These are phyloP conservation scores for Trissonchulus latispiculum DNA, from an alignment of 2,888 invertebrate genomes.

Conservation along the genomic window DNA sequence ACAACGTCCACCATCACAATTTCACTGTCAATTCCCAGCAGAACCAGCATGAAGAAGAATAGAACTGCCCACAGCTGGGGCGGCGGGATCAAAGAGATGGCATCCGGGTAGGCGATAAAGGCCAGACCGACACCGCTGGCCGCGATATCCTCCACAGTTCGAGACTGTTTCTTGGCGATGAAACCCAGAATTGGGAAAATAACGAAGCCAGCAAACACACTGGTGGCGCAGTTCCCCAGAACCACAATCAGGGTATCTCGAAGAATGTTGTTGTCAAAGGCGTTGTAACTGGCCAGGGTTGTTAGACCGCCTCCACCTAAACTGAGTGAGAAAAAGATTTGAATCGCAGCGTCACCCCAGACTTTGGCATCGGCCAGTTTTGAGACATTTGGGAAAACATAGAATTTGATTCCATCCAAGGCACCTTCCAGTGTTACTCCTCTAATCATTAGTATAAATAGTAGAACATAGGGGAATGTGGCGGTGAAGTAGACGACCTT, in stretches of 20 bases:
- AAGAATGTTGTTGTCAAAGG: slow-evolving; percentile 19
- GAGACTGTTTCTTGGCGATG: slow-evolving; percentile 2
- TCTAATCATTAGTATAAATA: slow-evolving; percentile 17
- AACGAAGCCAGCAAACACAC: slow-evolving; percentile 23
- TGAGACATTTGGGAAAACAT: slow-evolving; percentile 15
- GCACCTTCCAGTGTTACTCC: slow-evolving; percentile 17
- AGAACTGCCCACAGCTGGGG: slow-evolving; percentile 19
- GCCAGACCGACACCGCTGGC: slow-evolving; percentile 7
- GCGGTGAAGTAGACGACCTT: slow-evolving; percentile 22
- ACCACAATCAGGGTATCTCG: slow-evolving; percentile 20
- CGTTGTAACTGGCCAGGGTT: slow-evolving; percentile 20
- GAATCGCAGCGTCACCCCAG: slow-evolving; percentile 19
- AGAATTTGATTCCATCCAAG: slow-evolving; percentile 20
- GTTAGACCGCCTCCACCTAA: slow-evolving; percentile 21
- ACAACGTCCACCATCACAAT: slow-evolving; percentile 43
- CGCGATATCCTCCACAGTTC: background rate
- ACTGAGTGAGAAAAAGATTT: slow-evolving; percentile 21
- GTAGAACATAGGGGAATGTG: slow-evolving; percentile 20
- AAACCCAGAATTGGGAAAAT: slow-evolving; percentile 22
- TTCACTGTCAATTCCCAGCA: slow-evolving; percentile 15
- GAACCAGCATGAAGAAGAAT: slow-evolving; percentile 21
- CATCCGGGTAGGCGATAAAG: slow-evolving; percentile 17
- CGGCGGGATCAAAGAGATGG: background rate
- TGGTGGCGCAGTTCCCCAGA: slow-evolving; percentile 16
- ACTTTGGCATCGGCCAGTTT: slow-evolving; percentile 19